Percentiles rank a stretch among this genome's conserved stretches.
These are phyloP conservation scores for Sakesphorus luctuosus DNA, from an alignment of 2,113 vertebrate genomes.

Conservation along the genomic window DNA sequence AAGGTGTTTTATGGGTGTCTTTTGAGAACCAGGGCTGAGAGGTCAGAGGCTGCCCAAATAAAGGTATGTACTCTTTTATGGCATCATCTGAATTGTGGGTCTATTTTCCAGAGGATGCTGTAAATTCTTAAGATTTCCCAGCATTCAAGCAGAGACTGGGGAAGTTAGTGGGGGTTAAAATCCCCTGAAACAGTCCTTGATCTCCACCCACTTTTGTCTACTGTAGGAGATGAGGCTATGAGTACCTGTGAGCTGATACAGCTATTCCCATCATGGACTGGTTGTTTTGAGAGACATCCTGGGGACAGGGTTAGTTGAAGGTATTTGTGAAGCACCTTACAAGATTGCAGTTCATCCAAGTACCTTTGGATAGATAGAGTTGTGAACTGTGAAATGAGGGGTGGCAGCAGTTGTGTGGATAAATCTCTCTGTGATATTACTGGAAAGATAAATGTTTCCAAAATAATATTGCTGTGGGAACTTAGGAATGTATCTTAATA, in stretches of 20 bases:
- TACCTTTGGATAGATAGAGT: background rate
- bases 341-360: background rate
- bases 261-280: background rate
- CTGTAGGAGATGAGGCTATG: background rate
- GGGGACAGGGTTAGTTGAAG: background rate
- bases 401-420: background rate
- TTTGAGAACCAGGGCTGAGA: background rate
- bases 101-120: background rate
- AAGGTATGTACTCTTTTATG: background rate
- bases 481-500: conserved; percentile 13
- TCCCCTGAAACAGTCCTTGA: background rate
- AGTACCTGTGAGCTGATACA: background rate
- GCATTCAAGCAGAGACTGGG: background rate
- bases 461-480: conserved; percentile 40
- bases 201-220: background rate
- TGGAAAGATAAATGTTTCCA: conserved; percentile 41
- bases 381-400: background rate
- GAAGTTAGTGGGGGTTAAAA: background rate
- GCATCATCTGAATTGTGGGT: background rate
- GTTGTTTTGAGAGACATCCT: background rate
- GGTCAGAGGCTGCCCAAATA: background rate
- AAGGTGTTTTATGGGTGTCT: background rate
- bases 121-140: background rate
- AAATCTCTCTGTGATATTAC: background rate
- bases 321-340: background rate